Percentiles rank a stretch among this genome's conserved stretches.
phyloP scores from a whole-genome alignment of 2,888 invertebrate species.

The Mimas tiliae region DNA sequence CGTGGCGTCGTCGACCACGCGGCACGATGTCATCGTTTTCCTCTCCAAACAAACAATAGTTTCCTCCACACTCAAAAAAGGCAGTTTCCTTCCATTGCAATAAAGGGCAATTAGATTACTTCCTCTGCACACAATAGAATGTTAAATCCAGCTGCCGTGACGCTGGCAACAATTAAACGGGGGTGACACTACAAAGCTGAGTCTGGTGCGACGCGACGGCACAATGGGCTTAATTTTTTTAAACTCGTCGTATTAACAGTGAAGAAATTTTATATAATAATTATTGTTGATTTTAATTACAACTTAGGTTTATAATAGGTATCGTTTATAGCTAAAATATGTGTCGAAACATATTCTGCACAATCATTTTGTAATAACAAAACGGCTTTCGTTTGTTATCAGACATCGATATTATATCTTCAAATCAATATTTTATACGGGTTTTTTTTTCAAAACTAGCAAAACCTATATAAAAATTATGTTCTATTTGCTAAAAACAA shows the following conservation, averaged over 20 bases:
- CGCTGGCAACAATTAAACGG: slow-evolving; percentile 52
- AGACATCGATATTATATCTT: no score
- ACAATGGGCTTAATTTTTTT: slow-evolving; percentile 26
- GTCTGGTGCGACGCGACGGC: slow-evolving; percentile 30
- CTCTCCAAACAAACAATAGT: slow-evolving; percentile 51
- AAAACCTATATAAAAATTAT: no score
- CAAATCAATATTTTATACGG: no score
- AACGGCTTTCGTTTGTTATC: no score
- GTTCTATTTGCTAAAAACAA: no score
- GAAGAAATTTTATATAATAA: not conserved
- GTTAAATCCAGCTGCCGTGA: slow-evolving; percentile 66
- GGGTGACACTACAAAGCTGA: slow-evolving; percentile 46
- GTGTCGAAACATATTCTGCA: no score
- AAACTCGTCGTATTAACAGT: not conserved
- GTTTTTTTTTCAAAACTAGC: no score
- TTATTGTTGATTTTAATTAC: no score
- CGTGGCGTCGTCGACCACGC: slow-evolving; percentile 5
- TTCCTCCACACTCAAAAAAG: slow-evolving; percentile 66
- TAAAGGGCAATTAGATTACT: slow-evolving; percentile 74
- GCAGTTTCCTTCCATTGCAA: slow-evolving; percentile 65
- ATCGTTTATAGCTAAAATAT: no score
- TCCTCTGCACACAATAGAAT: slow-evolving; percentile 74
- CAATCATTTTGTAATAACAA: no score
- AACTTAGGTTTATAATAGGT: no score
- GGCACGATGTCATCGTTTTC: slow-evolving; percentile 34